Conservation (phyloP, 1,140 invertebrate genomes). For the Ceratoteleas bidentatus region DNA sequence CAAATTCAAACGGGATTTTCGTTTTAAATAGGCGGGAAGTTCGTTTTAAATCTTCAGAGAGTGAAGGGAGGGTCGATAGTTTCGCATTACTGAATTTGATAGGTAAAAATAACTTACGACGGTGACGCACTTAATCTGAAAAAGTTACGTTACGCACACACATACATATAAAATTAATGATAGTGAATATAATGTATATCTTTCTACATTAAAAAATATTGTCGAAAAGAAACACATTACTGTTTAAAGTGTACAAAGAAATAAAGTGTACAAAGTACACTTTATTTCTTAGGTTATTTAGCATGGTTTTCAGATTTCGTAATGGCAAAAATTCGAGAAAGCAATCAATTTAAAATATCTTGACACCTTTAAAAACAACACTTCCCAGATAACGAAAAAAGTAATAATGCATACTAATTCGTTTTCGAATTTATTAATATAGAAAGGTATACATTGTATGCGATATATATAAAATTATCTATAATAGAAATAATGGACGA, state of each 20-base stretch:
- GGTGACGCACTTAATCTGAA: constrained; percentile 36
- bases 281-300: too few relatives aligned
- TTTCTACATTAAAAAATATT: constrained; percentile 50
- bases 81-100: constrained; percentile 46
- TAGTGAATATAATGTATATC: constrained; percentile 53
- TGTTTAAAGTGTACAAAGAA: too few relatives aligned
- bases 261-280: too few relatives aligned
- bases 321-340: too few relatives aligned
- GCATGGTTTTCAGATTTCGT: too few relatives aligned
- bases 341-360: too few relatives aligned
- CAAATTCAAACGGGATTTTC: not conserved
- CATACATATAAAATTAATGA: constrained; percentile 40
- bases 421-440: too few relatives aligned
- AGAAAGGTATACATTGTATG: constrained; percentile 56
- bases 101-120: constrained; percentile 51
- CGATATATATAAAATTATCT: constrained; percentile 48
- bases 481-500: constrained; percentile 60
- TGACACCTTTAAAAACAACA: too few relatives aligned
- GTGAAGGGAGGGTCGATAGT: not conserved
- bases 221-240: constrained; percentile 4
- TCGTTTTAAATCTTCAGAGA: not conserved
- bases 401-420: too few relatives aligned
- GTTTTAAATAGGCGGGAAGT: too few relatives aligned
- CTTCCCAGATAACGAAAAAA: too few relatives aligned
- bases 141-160: constrained; percentile 44